Evolutionary conservation across 2,797 vertebrate genomes (phyloP).

Genomic region (Mormyrops attenuatus): DNA sequence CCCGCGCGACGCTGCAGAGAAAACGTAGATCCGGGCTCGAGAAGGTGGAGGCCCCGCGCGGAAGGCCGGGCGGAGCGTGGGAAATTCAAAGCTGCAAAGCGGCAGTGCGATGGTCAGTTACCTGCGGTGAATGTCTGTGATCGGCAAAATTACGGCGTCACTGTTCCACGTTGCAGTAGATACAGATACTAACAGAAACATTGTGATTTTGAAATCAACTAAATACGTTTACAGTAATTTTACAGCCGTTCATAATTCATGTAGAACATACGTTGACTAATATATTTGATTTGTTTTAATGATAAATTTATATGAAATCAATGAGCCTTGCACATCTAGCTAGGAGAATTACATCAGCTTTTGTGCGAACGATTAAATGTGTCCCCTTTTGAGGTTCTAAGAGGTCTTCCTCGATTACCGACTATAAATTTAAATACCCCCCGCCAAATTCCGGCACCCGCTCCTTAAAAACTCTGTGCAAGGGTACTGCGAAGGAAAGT

Average conservation of each 20-base stretch:
- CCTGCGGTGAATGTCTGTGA: background rate
- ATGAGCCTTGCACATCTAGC: background rate
- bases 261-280: background rate
- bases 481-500: background rate
- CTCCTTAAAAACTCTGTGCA: background rate
- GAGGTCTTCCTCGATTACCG: background rate
- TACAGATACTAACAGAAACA: background rate
- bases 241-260: background rate
- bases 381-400: background rate
- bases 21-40: slow-evolving; percentile 26
- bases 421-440: background rate
- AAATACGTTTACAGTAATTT: background rate
- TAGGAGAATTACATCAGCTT: background rate
- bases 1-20: slow-evolving; percentile 34
- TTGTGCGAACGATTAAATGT: background rate
- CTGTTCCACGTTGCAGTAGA: background rate
- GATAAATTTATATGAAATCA: background rate
- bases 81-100: slow-evolving; percentile 9
- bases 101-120: background rate
- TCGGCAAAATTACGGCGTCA: background rate
- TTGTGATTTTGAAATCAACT: background rate
- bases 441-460: background rate
- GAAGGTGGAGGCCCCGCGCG: background rate
- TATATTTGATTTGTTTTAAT: background rate
- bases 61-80: background rate